phyloP scores from a whole-genome alignment of 2,888 invertebrate species.

The Phengaris arion region DNA sequence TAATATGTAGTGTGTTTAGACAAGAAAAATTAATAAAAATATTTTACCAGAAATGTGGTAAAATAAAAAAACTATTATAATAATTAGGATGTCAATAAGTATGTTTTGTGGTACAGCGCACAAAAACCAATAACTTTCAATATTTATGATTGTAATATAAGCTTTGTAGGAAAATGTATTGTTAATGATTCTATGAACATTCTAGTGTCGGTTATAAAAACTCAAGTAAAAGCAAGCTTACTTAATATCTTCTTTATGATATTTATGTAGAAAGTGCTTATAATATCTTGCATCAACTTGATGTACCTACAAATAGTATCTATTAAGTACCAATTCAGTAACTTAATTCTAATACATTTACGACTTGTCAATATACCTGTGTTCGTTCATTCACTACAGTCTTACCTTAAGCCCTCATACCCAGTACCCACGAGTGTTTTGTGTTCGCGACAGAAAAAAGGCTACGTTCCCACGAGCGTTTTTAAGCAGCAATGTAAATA shows the following conservation, averaged over 20 bases:
- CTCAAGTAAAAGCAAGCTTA: constrained; percentile 3
- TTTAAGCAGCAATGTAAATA: too few species aligned
- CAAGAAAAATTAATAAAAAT: not conserved
- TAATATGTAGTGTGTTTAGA: constrained; percentile 2
- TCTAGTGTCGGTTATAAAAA: not conserved
- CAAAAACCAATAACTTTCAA: constrained; percentile 4
- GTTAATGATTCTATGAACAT: constrained; percentile 4
- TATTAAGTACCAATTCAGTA: not conserved
- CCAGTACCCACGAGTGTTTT: too few species aligned
- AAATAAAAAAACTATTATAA: not conserved
- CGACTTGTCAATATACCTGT: too few species aligned
- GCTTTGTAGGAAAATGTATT: not conserved
- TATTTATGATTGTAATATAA: constrained; percentile 8
- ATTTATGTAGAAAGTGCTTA: not conserved
- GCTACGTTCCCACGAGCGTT: too few species aligned
- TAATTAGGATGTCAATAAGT: constrained; percentile 13
- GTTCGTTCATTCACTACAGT: too few species aligned
- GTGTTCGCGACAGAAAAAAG: too few species aligned
- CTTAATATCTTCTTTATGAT: not conserved
- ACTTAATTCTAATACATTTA: not conserved
- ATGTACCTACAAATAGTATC: not conserved
- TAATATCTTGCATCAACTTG: constrained; percentile 9
- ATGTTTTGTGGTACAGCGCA: constrained; percentile 20
- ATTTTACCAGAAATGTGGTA: constrained; percentile 9
- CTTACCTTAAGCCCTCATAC: too few species aligned